Percentiles rank a stretch among this genome's conserved stretches.
These are phyloP conservation scores for Ephialtes manifestator DNA, from an alignment of 2,888 invertebrate species.

Conservation along the genomic window DNA sequence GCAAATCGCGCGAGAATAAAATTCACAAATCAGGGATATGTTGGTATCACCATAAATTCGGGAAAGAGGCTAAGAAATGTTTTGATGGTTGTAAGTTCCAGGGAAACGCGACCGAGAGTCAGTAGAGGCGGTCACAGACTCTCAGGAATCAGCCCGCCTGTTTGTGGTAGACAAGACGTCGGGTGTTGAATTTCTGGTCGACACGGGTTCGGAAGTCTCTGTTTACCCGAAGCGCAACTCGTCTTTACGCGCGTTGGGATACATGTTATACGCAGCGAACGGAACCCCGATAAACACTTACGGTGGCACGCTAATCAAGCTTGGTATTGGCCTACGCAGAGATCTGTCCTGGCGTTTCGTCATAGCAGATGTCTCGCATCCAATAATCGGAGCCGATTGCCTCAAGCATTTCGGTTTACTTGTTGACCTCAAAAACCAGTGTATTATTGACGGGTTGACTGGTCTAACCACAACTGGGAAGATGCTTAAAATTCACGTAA, in stretches of 20 bases:
- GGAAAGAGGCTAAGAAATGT: slow-evolving; percentile 13
- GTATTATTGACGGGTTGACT: slow-evolving; percentile 71
- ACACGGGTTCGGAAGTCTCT: slow-evolving; percentile 43
- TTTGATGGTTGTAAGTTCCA: not conserved
- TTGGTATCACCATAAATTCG: slow-evolving; percentile 27
- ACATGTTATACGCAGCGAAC: slow-evolving; percentile 77
- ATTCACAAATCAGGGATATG: not conserved
- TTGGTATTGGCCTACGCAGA: slow-evolving; percentile 78
- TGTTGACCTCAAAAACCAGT: slow-evolving; percentile 74
- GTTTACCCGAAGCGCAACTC: slow-evolving; percentile 13
- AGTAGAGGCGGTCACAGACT: slow-evolving; percentile 10
- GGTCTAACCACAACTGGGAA: slow-evolving; percentile 19
- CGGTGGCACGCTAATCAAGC: slow-evolving; percentile 70
- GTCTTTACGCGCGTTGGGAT: slow-evolving; percentile 31
- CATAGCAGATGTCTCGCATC: slow-evolving; percentile 78
- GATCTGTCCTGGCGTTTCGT: slow-evolving; percentile 78
- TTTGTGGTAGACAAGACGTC: not conserved
- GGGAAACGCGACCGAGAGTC: slow-evolving; percentile 19
- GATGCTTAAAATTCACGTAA: slow-evolving; percentile 1
- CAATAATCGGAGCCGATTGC: slow-evolving; percentile 82
- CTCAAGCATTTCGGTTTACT: slow-evolving; percentile 76
- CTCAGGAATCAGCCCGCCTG: slow-evolving; percentile 11
- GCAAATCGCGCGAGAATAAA: not conserved
- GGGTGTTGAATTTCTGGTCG: not conserved
- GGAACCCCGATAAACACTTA: slow-evolving; percentile 78